Evolutionary conservation across 2,888 invertebrate species (phyloP), one percentile per base, ranked within the genome.

Genomic region (Amblyjoppa fuscipennis): DNA sequence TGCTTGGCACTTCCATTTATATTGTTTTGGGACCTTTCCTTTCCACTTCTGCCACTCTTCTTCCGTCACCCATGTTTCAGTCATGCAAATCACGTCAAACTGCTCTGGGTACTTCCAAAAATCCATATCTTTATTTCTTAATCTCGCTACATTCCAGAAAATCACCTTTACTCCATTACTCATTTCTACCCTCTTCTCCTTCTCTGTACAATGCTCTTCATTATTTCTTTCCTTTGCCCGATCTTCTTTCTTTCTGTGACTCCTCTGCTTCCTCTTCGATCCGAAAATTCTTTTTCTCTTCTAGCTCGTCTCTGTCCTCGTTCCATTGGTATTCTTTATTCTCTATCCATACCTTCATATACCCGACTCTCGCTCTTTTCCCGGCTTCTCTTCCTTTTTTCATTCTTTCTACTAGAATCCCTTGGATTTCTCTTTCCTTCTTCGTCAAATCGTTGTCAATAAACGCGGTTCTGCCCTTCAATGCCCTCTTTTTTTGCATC

Each of bases 61-160:
- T 3, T 82, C 73, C 3, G 51, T 31, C 7, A 81, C 7, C 76
- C 76, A 76, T n/a, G 81, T 81, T 68, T 81, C 81, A 16, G n/a
- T 41, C n/a, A 82, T 49, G 2, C 64, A 7, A 5, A 82, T 45
- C 2, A 82, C 59, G 1, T 82, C 77, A 6, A n/a, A 61, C 13
- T 66, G 31, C n/a, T 20, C 81, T 4, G 5, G 31, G 31, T 34
- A 34, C 3, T 34, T 34, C 31, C 81, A 81, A 6, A 56, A 41
- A 6, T 81, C 81, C 11, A 20, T 45, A 34, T 49, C 45, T 56
- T 78, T 70, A 31, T 66, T 76, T 9, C n/a, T n/a, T 3, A 83
- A 0, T 3, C 73, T 73, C n/a, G 78, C 83, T 3, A 71, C 45
- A 38, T 83, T 79, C 70, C 83, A 83, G 7, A 79, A 78, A 1